Conservation (phyloP, 2,888 invertebrate species). For the Seira musarum region DNA sequence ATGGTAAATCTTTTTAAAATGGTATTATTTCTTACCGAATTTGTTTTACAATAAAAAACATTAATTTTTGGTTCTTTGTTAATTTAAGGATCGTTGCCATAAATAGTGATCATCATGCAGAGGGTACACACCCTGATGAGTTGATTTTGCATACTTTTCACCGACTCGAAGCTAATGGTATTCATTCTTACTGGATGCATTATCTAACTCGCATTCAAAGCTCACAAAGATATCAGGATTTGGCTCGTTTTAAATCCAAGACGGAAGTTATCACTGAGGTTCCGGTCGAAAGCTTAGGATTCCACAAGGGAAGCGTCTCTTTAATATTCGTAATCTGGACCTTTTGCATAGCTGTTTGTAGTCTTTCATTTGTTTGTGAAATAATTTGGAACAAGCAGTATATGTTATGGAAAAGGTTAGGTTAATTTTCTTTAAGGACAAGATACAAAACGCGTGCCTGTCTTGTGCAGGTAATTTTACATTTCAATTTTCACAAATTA, state of each 20-base stretch:
- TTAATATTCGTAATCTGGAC: conserved; percentile 43
- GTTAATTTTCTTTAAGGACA: too few species aligned
- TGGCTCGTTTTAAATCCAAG: conserved; percentile 42
- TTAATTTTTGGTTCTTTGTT: too few species aligned
- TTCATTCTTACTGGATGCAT: conserved; percentile 46
- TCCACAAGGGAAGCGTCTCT: conserved; percentile 34
- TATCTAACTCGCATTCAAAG: conserved; percentile 41
- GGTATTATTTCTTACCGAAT: too few species aligned
- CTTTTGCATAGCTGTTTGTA: too few species aligned
- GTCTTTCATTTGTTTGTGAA: too few species aligned
- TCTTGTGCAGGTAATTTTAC: too few species aligned
- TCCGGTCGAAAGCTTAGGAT: conserved; percentile 30
- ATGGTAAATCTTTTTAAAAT: conserved; percentile 38
- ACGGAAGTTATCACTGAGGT: conserved; percentile 37
- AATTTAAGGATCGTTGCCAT: too few species aligned
- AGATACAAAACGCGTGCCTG: too few species aligned
- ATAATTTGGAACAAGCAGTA: too few species aligned
- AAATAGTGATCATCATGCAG: background rate
- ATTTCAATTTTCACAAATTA: too few species aligned
- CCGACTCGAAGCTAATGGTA: conserved; percentile 39
- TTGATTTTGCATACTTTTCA: conserved; percentile 20
- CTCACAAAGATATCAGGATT: conserved; percentile 25
- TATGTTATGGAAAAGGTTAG: too few species aligned
- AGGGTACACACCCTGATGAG: background rate
- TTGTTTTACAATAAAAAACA: too few species aligned